Evolutionary conservation across 2,888 invertebrate genomes (phyloP).

Genomic region (Eupithecia pulchellata): DNA sequence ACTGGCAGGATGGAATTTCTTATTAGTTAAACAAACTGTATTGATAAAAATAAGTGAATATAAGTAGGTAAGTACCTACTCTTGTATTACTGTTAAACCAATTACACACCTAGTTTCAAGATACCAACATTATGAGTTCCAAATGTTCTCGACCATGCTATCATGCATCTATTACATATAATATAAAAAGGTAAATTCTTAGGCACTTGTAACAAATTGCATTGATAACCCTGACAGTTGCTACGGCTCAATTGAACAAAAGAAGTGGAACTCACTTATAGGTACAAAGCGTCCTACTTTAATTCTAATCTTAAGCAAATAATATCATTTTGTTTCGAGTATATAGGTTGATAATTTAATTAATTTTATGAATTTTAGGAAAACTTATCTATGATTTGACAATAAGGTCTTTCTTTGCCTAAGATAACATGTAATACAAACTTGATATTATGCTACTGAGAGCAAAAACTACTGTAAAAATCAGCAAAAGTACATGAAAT

Average conservation of each 20-base stretch:
- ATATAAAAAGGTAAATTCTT: not conserved
- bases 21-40: slow-evolving; percentile 15
- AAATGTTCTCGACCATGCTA: not conserved
- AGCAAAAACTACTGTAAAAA: too few species aligned
- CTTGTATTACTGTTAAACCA: not conserved
- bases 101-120: not conserved
- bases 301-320: not conserved
- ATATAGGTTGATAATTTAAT: not conserved
- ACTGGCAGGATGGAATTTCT: not conserved
- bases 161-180: not conserved
- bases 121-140: not conserved
- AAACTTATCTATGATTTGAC: too few species aligned
- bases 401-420: too few species aligned
- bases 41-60: slow-evolving; percentile 8
- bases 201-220: not conserved
- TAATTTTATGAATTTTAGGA: too few species aligned
- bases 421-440: too few species aligned
- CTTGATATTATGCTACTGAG: too few species aligned
- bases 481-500: too few species aligned
- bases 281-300: not conserved
- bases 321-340: not conserved
- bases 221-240: not conserved
- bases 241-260: not conserved
- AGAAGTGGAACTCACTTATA: not conserved
- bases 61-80: too few species aligned